Percentiles rank a stretch among this genome's conserved stretches.
Evolutionary conservation across 2,113 vertebrate species (phyloP).

Genomic region (Cavia porcellus): DNA sequence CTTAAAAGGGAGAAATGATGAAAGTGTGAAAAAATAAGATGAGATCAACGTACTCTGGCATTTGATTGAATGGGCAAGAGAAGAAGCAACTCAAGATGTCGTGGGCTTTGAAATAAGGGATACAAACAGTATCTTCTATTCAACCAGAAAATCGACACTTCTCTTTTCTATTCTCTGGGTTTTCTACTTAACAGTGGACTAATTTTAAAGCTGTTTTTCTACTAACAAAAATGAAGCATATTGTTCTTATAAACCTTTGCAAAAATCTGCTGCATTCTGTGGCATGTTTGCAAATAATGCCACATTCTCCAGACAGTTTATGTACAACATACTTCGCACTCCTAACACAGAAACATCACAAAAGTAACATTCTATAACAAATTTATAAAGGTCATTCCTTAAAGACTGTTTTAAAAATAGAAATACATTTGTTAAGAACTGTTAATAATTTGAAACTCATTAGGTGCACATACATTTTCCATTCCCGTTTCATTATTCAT

Average conservation of each 20-base stretch:
- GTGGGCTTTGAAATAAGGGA: not conserved
- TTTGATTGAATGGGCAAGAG: not conserved
- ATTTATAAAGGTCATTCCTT: slow-evolving; percentile 39
- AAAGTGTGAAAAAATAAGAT: not conserved
- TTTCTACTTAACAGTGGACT: slow-evolving; percentile 48
- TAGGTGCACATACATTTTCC: slow-evolving; percentile 21
- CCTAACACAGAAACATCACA: slow-evolving; percentile 44
- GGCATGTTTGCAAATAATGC: slow-evolving; percentile 75
- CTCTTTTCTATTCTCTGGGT: not conserved
- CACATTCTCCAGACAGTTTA: slow-evolving; percentile 63
- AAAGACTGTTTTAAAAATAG: slow-evolving; percentile 37
- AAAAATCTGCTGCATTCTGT: slow-evolving; percentile 72
- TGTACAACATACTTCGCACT: not conserved
- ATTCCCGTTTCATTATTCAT: slow-evolving; percentile 31
- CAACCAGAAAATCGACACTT: not conserved
- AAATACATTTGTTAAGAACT: slow-evolving; percentile 60
- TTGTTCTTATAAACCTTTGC: slow-evolving; percentile 78
- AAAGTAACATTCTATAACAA: slow-evolving; percentile 62
- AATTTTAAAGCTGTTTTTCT: slow-evolving; percentile 62
- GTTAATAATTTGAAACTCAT: slow-evolving; percentile 49
- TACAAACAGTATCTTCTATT: not conserved
- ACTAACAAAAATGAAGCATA: slow-evolving; percentile 65
- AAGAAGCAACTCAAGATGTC: not conserved
- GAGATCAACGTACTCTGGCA: not conserved
- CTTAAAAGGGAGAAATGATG: slow-evolving; percentile 30